Base-by-base conservation (phyloP, 2,113 vertebrate genomes). In the Chrysochloris asiatica region DNA sequence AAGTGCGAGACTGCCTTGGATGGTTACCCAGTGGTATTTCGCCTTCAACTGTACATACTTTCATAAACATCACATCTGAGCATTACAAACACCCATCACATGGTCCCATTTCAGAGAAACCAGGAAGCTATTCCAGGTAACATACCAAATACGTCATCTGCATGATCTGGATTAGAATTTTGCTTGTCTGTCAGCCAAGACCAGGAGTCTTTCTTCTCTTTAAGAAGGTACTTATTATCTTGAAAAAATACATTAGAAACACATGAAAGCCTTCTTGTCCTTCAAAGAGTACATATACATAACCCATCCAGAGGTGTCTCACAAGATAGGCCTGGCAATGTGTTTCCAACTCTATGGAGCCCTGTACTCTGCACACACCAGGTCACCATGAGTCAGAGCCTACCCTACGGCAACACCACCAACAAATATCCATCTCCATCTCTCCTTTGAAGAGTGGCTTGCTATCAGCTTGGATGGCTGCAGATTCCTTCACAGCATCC, bases 41-140 rank as follows among this genome's bases (percentile, higher is more conserved):
- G 12, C 1, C 10, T 22, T 12, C 50, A 52, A n/a, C n/a, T 11
- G 24, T 65, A 36, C 8, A 14, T 0, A 26, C 24, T 24, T 67
- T 75, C n/a, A 4, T 33, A 17, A 0, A 4, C 41, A 1, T 7
- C 54, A 38, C 7, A 0, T 1, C 0, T 8, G 3, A 56, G 12
- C 48, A 48, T n/a, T 28, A 26, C 52, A 3, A 13, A 41, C 4
- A 28, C 52, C 38, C 67, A 22, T 33, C 2, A 16, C 3, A 13
- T 6, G 1, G 6, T 12, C 76, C 50, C 52, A 14, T 48, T 26
- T 47, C 85, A 21, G 48, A 43, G 91, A 71, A 72, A 28, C 36
- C 1, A 43, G 48, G 54, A 67, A n/a, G n/a, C n/a, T n/a, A n/a
- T n/a, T n/a, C n/a, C n/a, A n/a, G n/a, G n/a, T n/a, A n/a, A n/a